phyloP scores from a whole-genome alignment of 2,888 invertebrate species.

The Anthoptus insignis region DNA sequence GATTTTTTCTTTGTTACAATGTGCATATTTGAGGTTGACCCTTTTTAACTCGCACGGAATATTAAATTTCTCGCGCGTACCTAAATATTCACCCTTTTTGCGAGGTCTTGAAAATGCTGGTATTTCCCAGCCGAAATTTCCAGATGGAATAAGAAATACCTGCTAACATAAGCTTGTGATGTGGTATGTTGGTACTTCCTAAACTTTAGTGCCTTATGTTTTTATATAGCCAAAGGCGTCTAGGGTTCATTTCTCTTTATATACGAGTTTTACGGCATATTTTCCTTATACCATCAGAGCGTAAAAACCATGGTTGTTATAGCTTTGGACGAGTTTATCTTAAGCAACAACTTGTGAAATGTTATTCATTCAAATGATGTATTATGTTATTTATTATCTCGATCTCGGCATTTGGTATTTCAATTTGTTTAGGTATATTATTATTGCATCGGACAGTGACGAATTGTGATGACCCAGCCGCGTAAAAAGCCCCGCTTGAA shows the following conservation, averaged over 20 bases:
- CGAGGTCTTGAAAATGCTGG: conserved; percentile 9
- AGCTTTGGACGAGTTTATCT: too few species aligned
- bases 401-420: too few species aligned
- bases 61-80: conserved; percentile 60
- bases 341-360: too few species aligned
- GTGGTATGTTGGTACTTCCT: neutral
- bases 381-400: too few species aligned
- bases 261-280: neutral
- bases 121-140: neutral
- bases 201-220: neutral
- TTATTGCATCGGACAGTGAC: too few species aligned
- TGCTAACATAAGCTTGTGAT: neutral
- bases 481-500: too few species aligned
- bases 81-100: conserved; percentile 40
- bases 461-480: too few species aligned
- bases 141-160: conserved; percentile 11
- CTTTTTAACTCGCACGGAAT: conserved; percentile 62
- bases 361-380: too few species aligned
- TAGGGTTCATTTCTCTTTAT: neutral
- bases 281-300: neutral
- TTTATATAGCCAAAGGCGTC: neutral
- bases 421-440: too few species aligned
- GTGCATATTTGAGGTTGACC: conserved; percentile 67
- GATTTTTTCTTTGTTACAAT: conserved; percentile 53
- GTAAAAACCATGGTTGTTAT: neutral